Conservation (phyloP, 2,888 invertebrate species). For the Habroteleia sp. region DNA sequence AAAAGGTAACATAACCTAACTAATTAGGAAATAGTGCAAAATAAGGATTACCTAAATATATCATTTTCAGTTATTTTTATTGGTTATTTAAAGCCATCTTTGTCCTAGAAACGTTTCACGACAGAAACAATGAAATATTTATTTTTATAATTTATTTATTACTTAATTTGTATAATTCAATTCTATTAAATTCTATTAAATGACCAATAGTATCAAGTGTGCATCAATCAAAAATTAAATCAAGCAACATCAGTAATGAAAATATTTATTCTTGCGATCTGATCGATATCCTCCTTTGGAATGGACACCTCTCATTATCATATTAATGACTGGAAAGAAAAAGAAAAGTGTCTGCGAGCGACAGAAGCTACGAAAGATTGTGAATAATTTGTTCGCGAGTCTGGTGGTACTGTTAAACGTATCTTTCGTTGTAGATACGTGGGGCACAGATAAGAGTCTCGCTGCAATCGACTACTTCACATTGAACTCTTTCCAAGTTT, state of each 20-base stretch:
- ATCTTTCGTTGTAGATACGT: constrained; percentile 23
- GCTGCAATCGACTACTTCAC: constrained; percentile 25
- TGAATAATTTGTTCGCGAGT: constrained; percentile 57
- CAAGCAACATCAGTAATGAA: neutral
- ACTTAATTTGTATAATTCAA: too few species aligned
- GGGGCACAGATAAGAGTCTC: constrained; percentile 39
- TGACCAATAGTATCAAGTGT: too few species aligned
- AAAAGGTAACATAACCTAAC: too few species aligned
- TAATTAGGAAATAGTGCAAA: too few species aligned
- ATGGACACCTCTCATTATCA: constrained; percentile 35
- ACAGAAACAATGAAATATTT: too few species aligned
- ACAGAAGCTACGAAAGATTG: constrained; percentile 50
- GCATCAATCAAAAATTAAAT: constrained; percentile 10
- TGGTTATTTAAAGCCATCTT: too few species aligned
- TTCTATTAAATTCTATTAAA: too few species aligned
- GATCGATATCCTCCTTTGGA: constrained; percentile 18
- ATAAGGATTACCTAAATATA: too few species aligned
- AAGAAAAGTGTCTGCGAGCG: constrained; percentile 31
- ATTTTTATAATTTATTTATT: too few species aligned
- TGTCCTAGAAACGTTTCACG: too few species aligned
- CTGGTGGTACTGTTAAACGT: constrained; percentile 30
- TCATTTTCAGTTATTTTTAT: too few species aligned
- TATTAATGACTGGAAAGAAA: constrained; percentile 30
- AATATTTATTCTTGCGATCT: constrained; percentile 18
- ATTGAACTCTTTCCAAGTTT: constrained; percentile 64